Conservation (phyloP, 2,797 vertebrate species). For the Ptychadena robeensis region DNA sequence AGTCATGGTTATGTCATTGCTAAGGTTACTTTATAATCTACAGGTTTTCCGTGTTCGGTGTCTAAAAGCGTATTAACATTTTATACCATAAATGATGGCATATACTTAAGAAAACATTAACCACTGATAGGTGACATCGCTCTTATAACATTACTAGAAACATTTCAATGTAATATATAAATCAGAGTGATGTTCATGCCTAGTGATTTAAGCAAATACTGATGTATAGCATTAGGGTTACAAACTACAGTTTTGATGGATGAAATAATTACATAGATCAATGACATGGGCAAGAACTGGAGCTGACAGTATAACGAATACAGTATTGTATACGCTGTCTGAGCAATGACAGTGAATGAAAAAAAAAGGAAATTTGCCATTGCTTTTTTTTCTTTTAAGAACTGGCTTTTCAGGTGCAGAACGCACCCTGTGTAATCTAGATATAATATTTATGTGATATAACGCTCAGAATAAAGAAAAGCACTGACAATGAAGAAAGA, state of each 20-base stretch:
- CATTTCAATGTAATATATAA: constrained; percentile 35
- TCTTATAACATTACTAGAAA: constrained; percentile 39
- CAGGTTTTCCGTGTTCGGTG: not conserved
- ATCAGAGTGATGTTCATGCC: constrained; percentile 43
- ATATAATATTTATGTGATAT: constrained; percentile 33
- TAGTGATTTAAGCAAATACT: constrained; percentile 27
- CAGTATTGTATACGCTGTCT: constrained; percentile 16
- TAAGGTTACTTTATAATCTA: not conserved
- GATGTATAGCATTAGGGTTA: constrained; percentile 29
- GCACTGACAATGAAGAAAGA: not conserved
- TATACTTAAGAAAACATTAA: constrained; percentile 31
- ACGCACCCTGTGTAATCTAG: constrained; percentile 17
- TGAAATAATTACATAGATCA: constrained; percentile 55
- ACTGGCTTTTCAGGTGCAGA: constrained; percentile 16
- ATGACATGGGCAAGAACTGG: constrained; percentile 12
- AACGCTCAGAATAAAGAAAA: constrained; percentile 29
- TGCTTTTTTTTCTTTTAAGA: not conserved
- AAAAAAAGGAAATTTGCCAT: constrained; percentile 11
- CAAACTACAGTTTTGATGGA: constrained; percentile 36
- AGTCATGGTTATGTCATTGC: not conserved
- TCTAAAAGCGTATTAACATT: not conserved
- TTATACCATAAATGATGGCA: constrained; percentile 17
- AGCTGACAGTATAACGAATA: constrained; percentile 35
- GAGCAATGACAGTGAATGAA: constrained; percentile 4
- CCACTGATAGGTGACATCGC: constrained; percentile 26